phyloP scores from a whole-genome alignment of 2,888 invertebrate genomes.

The Drosophila macrothrix region DNA sequence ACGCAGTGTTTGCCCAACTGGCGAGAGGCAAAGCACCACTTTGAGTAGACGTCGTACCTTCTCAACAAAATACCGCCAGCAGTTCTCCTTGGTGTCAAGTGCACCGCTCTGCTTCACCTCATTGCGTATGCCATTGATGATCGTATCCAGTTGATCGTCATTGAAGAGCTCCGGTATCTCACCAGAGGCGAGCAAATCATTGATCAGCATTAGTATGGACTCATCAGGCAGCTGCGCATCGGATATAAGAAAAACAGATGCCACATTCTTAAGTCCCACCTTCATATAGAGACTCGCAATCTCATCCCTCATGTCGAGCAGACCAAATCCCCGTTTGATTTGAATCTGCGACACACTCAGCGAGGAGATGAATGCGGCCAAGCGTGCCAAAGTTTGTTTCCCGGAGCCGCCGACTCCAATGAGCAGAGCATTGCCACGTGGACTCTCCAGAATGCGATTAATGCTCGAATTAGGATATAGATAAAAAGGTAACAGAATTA shows the following conservation, averaged over 20 bases:
- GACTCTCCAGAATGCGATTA: conserved; percentile 96
- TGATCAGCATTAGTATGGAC: conserved; percentile 94
- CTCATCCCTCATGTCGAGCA: conserved; percentile 92
- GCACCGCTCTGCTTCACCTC: conserved; percentile 94
- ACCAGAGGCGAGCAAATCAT: conserved; percentile 96
- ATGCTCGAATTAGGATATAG: conserved; percentile 86
- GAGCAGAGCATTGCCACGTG: conserved; percentile 95
- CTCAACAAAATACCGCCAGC: conserved; percentile 97
- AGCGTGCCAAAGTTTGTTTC: conserved; percentile 95
- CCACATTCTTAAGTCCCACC: conserved; percentile 94
- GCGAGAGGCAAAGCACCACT: conserved; percentile 97
- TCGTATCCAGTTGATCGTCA: conserved; percentile 96
- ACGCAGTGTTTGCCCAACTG: conserved; percentile 95
- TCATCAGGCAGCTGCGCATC: conserved; percentile 98
- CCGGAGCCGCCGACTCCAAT: conserved; percentile 99
- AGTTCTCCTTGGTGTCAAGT: conserved; percentile 95
- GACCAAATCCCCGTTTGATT: conserved; percentile 93
- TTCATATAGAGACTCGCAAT: conserved; percentile 92
- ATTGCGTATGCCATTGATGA: conserved; percentile 91
- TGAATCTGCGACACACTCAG: conserved; percentile 97
- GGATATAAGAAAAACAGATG: conserved; percentile 95
- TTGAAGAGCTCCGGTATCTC: conserved; percentile 96
- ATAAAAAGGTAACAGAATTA: background rate
- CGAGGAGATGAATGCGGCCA: conserved; percentile 95
- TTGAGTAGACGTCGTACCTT: conserved; percentile 92